Base-by-base conservation (phyloP, 2,113 vertebrate species). In the Onychostoma macrolepis region DNA sequence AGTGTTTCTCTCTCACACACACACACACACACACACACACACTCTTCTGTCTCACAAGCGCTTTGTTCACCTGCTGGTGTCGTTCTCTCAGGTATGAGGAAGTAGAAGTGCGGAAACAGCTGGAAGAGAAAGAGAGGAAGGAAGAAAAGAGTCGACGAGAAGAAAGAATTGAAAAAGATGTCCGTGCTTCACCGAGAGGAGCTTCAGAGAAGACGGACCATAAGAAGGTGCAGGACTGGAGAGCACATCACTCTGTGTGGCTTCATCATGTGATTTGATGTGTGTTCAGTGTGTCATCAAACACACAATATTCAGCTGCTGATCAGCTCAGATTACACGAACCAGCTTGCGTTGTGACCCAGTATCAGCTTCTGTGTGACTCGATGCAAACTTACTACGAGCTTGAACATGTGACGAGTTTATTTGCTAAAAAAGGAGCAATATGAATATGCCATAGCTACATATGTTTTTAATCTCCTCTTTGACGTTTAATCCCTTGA, bases 41-140 rank as follows among this genome's bases (percentile, higher is more conserved):
- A 28, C 19, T 36, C 12, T 7, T 17, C 7, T 53, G 2, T 65
- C 11, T 28, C 63, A 65, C 26, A 30, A 2, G 7, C 26, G 0
- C 61, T 26, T 0, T 67, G 12, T 30, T 17, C 63, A 15, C 2
- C 30, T 71, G 15, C 65, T 67, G 19, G 56, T 8, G 28, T 67
- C 30, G 6, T 21, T 21, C 65, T 17, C 8, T 88, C 72, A 99
- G 98, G 94, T 99, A 99, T 10, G 98, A 99, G 89, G 98, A 99
- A 94, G 96, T 96, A 38, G 98, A 99, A 92, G 98, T 99, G 86
- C 93, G 97, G n/a, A 98, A 97, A 91, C 96, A 95, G 84, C 96
- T 99, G 45, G 98, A 99, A 91, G 98, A 99, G 91, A 97, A 94
- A 83, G 98, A 99, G 79, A 95, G 94, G 85, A 94, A 93, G 85